Conservation (phyloP, 2,113 vertebrate genomes). For the Pygathrix nemaeus region DNA sequence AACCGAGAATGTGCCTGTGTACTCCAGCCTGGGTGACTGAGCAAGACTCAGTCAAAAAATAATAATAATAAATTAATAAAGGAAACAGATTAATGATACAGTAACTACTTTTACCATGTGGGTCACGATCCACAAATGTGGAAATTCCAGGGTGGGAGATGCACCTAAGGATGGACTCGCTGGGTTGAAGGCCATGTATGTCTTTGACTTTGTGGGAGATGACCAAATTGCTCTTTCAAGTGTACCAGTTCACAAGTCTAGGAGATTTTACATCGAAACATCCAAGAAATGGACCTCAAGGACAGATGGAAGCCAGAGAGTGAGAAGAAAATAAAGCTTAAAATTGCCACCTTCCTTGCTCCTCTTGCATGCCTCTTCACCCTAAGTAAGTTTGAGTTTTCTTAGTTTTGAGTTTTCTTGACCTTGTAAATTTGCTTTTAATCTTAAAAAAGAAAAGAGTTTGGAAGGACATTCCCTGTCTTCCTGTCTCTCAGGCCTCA, state of each 20-base stretch:
- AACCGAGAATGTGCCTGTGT: too few relatives aligned
- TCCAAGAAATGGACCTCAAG: neutral
- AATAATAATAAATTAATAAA: neutral
- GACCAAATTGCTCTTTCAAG: neutral
- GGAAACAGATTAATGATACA: neutral
- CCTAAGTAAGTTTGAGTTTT: too few relatives aligned
- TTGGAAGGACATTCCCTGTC: conserved; percentile 63
- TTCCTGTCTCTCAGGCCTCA: conserved; percentile 63
- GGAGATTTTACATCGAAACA: neutral
- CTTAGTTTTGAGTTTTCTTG: conserved; percentile 56
- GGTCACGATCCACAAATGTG: neutral
- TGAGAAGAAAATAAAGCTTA: neutral
- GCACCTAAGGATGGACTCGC: neutral
- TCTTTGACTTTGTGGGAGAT: neutral
- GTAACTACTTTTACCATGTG: neutral
- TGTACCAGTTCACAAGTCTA: neutral
- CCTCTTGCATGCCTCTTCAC: conserved; percentile 22
- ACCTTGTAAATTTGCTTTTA: conserved; percentile 65
- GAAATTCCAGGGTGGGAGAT: neutral
- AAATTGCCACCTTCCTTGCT: neutral
- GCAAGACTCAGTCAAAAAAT: too few relatives aligned
- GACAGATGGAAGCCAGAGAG: neutral
- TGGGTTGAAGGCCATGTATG: neutral
- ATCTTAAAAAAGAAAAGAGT: conserved; percentile 42
- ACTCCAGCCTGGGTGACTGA: too few relatives aligned